phyloP scores from a whole-genome alignment of 2,113 vertebrate species.

The Nipponia nippon region DNA sequence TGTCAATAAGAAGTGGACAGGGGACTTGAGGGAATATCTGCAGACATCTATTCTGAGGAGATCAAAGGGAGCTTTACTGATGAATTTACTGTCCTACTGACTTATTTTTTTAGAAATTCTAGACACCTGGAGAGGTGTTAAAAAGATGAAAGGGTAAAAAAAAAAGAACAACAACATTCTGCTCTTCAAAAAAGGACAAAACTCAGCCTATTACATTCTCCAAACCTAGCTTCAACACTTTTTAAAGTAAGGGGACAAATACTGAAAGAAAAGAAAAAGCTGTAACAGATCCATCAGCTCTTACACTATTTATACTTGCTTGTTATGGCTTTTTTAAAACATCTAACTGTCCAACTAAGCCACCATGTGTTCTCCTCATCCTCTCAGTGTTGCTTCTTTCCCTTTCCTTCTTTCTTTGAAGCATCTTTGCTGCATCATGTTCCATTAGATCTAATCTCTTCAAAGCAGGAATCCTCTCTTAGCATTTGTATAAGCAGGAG shows the following conservation, averaged over 20 bases:
- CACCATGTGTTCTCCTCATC: neutral
- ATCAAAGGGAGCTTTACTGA: conserved; percentile 44
- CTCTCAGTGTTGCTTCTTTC: neutral
- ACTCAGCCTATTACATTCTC: neutral
- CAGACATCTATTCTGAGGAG: neutral
- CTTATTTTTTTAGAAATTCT: conserved; percentile 25
- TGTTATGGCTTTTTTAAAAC: neutral
- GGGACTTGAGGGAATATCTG: conserved; percentile 29
- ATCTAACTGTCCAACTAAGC: neutral
- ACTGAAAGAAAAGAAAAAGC: neutral
- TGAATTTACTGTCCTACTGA: conserved; percentile 40
- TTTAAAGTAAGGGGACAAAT: neutral
- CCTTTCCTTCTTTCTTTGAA: neutral
- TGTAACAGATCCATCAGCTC: neutral
- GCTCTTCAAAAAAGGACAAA: neutral
- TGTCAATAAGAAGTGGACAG: conserved; percentile 45
- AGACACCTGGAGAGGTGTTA: conserved; percentile 13
- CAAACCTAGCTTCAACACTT: neutral
- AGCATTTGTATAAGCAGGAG: neutral
- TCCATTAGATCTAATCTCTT: neutral
- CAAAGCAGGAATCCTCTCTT: neutral
- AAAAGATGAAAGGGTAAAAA: conserved; percentile 12
- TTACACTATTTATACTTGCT: neutral
- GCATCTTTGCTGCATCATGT: neutral
- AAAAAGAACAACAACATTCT: neutral